phyloP scores from a whole-genome alignment of 2,797 vertebrate genomes.

The Rhynchotus rufescens region DNA sequence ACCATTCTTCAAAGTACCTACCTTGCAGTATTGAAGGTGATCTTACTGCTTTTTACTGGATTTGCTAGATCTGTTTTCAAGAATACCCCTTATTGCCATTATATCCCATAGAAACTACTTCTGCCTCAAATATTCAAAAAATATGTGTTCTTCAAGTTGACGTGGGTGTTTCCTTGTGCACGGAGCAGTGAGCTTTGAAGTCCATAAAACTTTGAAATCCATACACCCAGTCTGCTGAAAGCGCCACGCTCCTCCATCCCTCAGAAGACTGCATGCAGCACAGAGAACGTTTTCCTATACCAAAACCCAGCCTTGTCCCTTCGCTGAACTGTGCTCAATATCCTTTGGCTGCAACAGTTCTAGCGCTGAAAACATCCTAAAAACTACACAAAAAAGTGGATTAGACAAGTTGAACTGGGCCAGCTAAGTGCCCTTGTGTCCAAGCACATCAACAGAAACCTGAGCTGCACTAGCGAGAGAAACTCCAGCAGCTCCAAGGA shows the following conservation, averaged over 20 bases:
- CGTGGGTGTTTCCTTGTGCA: neutral
- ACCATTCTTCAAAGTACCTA: neutral
- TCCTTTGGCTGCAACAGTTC: neutral
- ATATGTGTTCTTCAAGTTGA: neutral
- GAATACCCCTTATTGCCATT: too few relatives aligned
- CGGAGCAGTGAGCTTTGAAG: neutral
- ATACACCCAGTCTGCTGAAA: neutral
- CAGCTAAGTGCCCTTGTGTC: neutral
- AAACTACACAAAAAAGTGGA: neutral
- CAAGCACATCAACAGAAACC: accelerated
- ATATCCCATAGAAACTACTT: too few relatives aligned
- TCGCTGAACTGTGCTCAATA: neutral
- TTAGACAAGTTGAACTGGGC: neutral
- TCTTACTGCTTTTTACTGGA: neutral
- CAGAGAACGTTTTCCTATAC: neutral
- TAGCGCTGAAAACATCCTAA: neutral
- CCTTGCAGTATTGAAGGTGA: neutral
- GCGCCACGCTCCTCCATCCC: too few relatives aligned
- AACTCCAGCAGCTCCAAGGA: neutral
- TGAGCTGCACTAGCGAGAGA: neutral
- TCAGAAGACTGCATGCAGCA: neutral
- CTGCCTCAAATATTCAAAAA: neutral
- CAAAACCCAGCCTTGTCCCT: neutral
- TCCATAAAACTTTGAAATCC: neutral
- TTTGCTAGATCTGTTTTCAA: too few relatives aligned